phyloP scores from a whole-genome alignment of 1,140 invertebrate species.

The Schlechtendalia chinensis region DNA sequence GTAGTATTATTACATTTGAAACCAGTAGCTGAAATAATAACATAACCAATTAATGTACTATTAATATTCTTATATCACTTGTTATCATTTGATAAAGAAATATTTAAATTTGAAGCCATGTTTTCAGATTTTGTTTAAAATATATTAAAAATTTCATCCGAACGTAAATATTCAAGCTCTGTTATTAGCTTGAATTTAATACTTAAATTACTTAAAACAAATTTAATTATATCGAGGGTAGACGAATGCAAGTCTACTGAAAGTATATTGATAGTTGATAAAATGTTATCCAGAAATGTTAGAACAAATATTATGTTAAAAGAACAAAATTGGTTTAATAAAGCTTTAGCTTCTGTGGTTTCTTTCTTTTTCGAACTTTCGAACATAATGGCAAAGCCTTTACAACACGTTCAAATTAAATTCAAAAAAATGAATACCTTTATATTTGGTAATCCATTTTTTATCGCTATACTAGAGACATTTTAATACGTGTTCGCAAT shows the following conservation, averaged over 20 bases:
- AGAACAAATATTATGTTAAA: background rate
- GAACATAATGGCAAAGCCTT: no score
- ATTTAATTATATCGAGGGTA: background rate
- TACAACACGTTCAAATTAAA: no score
- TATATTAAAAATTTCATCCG: background rate
- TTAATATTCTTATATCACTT: background rate
- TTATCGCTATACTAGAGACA: no score
- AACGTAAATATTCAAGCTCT: background rate
- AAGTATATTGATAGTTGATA: background rate
- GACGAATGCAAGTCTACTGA: background rate
- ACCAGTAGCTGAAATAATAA: background rate
- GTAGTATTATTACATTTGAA: no score
- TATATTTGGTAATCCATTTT: no score
- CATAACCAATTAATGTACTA: background rate
- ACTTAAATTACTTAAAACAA: no score
- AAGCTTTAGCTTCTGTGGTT: background rate
- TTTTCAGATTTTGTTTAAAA: background rate
- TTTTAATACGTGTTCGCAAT: no score
- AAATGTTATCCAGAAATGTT: background rate
- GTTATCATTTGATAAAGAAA: background rate
- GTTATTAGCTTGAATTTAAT: no score
- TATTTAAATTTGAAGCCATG: background rate
- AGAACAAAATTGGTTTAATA: background rate
- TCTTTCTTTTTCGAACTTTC: no score
- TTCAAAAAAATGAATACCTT: no score